Base-by-base conservation (phyloP, 2,888 invertebrate genomes). In the Teleiodes luculella region DNA sequence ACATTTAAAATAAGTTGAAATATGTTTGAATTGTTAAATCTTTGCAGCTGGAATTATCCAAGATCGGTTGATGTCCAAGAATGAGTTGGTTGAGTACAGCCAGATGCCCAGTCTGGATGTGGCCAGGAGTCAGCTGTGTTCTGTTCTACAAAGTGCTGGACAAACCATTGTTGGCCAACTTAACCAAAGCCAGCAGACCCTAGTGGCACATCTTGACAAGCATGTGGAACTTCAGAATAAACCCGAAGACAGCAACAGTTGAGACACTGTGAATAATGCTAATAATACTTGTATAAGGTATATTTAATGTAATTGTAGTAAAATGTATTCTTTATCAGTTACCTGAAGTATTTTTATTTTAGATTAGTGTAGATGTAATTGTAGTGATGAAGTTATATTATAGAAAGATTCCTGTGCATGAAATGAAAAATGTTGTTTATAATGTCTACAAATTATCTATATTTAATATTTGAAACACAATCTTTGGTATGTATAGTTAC, bases 41-140 rank as follows among this genome's bases (percentile, higher is more conserved):
- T 86, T 86, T 41, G n/a, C 80, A 94, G 94, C 92, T 75, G 96
- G 93, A n/a, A 92, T 96, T 57, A 90, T 94, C 50, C 93, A 96
- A 66, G 92, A 93, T 46, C 90, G 86, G 55, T 77, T 96, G 28
- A 66, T 96, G 63, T 94, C 92, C 58, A 91, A 91, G 62, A 93
- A 93, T 71, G 94, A 96, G 66, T 82, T 96, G 30, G 67, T 93
- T 24, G 87, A 91, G 63, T 95, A 92, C 65, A 93, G 94, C 54
- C 81, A 90, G 68, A 84, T 95, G 70, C 92, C 93, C 0, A 92
- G 91, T 70, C 72, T 96, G 47, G 91, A 92, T 65, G 83, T 90
- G 16, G 92, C 93, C 0, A 92, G 93, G 70, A 92, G 93, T 53
- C 92, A 92, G 64, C 82, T 96, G 49, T 94, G 95, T 56, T 91